phyloP scores from a whole-genome alignment of 2,113 vertebrate genomes.

The Eulemur rufifrons region DNA sequence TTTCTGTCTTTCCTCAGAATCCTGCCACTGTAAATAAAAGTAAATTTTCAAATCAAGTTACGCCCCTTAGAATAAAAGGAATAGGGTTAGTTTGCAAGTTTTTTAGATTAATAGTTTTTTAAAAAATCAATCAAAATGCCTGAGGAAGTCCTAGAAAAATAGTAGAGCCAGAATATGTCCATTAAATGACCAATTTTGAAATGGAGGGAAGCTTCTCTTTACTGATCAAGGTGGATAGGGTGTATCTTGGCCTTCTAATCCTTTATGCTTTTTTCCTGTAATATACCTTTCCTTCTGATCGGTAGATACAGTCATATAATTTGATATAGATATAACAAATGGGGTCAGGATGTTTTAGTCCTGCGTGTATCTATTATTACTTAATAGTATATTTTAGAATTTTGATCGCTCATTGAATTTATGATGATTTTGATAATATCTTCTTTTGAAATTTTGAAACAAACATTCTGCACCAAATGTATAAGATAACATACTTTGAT shows the following conservation, averaged over 20 bases:
- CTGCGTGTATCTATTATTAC: neutral
- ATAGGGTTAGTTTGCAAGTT: constrained; percentile 3
- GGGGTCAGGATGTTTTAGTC: constrained; percentile 1
- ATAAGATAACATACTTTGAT: neutral
- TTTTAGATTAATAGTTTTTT: neutral
- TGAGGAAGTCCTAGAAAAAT: neutral
- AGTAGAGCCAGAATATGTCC: neutral
- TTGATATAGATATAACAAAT: neutral
- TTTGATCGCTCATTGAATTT: constrained; percentile 17
- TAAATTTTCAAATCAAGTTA: neutral
- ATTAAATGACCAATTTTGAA: neutral
- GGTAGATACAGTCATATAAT: neutral
- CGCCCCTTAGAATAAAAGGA: neutral
- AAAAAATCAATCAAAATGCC: neutral
- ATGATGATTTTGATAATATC: neutral
- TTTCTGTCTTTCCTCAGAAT: neutral
- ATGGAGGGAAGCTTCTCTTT: neutral
- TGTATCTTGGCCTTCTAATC: neutral
- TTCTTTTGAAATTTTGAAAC: constrained; percentile 28
- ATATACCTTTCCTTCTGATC: neutral
- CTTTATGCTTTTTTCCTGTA: neutral
- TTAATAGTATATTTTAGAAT: constrained; percentile 18
- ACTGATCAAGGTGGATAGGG: neutral
- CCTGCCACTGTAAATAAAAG: neutral
- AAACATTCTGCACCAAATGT: neutral